Conservation (phyloP, 2,113 vertebrate genomes). For the Gulo gulo region DNA sequence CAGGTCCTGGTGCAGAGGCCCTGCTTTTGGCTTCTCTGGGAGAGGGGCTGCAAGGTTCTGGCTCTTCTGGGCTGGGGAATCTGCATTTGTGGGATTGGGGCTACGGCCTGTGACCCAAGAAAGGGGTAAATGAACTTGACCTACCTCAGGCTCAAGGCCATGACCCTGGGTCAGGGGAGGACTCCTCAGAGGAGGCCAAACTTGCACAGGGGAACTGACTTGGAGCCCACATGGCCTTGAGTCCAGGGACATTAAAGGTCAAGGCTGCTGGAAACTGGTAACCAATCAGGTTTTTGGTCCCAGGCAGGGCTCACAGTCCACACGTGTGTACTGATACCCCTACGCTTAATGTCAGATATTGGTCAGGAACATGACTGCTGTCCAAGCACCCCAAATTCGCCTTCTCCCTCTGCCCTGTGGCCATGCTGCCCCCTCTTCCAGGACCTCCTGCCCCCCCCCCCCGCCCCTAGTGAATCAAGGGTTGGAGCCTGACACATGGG, state of each 20-base stretch:
- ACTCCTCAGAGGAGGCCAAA: neutral
- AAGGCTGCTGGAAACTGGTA: neutral
- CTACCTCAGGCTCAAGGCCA: neutral
- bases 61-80: neutral
- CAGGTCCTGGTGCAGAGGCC: neutral
- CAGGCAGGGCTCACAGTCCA: neutral
- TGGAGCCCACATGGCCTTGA: neutral
- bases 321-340: neutral
- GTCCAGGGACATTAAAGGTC: neutral
- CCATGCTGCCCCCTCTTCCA: neutral
- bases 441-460: too few species aligned
- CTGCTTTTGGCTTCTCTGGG: neutral
- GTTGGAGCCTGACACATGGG: rapidly evolving
- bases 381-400: neutral
- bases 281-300: neutral
- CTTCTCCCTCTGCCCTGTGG: neutral
- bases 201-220: neutral
- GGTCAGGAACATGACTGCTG: neutral
- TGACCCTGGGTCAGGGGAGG: neutral
- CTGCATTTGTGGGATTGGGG: neutral
- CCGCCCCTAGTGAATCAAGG: neutral
- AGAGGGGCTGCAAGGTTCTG: neutral
- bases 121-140: neutral
- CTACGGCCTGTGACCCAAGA: neutral
- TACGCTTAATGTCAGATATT: neutral